Evolutionary conservation across 1,140 invertebrate genomes (phyloP).

Genomic region (Apis laboriosa): DNA sequence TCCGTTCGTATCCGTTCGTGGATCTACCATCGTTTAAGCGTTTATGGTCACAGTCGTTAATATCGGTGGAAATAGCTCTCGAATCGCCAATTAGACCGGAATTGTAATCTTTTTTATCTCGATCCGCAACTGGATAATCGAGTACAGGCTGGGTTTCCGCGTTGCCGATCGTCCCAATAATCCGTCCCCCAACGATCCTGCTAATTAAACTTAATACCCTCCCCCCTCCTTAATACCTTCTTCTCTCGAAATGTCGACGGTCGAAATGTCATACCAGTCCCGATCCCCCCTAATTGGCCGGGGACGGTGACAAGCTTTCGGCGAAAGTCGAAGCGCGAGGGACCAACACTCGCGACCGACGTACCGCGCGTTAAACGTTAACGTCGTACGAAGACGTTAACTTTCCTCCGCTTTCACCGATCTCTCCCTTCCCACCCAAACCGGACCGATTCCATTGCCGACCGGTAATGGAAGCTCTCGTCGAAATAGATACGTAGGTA

Average conservation of each 20-base stretch:
- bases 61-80: conserved; percentile 21
- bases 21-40: not conserved
- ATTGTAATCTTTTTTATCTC: conserved; percentile 12
- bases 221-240: not conserved
- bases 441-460: not conserved
- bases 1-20: not conserved
- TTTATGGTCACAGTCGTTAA: conserved; percentile 16
- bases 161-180: conserved; percentile 4
- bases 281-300: conserved; percentile 41
- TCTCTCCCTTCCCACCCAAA: not conserved
- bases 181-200: not conserved
- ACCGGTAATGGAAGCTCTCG: conserved; percentile 33
- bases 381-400: not conserved
- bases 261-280: conserved; percentile 48
- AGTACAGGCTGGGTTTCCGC: not conserved
- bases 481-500: conserved; percentile 34
- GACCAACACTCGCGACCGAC: not conserved
- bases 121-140: conserved; percentile 12
- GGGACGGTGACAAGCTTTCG: conserved; percentile 31
- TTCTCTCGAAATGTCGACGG: not conserved
- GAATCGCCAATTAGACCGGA: conserved; percentile 32
- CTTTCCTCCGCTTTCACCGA: conserved; percentile 26
- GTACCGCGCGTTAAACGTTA: conserved; percentile 26
- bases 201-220: conserved; percentile 34
- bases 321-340: conserved; percentile 11